A percentile compares a stretch with the other conserved stretches of the same genome.
Evolutionary conservation across 2,888 invertebrate genomes (phyloP).

Genomic region (Cartodere bifasciata): DNA sequence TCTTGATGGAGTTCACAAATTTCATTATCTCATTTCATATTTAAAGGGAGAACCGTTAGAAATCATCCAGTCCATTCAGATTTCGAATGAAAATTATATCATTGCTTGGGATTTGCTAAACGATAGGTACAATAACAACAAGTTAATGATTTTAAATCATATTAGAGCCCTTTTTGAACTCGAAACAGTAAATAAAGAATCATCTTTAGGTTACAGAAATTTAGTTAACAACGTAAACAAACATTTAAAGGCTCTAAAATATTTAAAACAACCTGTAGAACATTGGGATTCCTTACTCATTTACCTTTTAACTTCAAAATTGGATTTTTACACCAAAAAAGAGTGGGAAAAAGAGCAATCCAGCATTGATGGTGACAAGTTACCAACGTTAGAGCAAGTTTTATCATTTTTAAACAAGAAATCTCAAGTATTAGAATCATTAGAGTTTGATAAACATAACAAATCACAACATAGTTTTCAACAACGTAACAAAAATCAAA

Average conservation of each 20-base stretch:
- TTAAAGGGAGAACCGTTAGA: slow-evolving; percentile 1
- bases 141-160: not conserved
- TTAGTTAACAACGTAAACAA: not conserved
- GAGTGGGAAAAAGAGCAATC: no score
- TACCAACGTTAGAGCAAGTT: no score
- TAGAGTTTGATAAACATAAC: no score
- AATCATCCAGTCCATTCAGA: not conserved
- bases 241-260: not conserved
- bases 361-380: no score
- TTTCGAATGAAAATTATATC: not conserved
- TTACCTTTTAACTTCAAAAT: not conserved
- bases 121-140: not conserved
- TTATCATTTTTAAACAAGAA: no score
- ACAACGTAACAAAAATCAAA: no score
- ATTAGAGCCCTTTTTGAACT: not conserved
- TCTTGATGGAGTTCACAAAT: not conserved
- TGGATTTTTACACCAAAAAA: not conserved
- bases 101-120: slow-evolving; percentile 1
- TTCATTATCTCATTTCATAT: slow-evolving; percentile 2
- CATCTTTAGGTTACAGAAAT: not conserved
- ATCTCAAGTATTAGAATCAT: no score
- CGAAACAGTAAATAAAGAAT: not conserved
- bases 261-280: slow-evolving; percentile 1
- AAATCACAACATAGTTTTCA: no score
- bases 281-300: not conserved